Base-by-base conservation (phyloP, 2,113 vertebrate genomes). In the Phyllopteryx taeniolatus region DNA sequence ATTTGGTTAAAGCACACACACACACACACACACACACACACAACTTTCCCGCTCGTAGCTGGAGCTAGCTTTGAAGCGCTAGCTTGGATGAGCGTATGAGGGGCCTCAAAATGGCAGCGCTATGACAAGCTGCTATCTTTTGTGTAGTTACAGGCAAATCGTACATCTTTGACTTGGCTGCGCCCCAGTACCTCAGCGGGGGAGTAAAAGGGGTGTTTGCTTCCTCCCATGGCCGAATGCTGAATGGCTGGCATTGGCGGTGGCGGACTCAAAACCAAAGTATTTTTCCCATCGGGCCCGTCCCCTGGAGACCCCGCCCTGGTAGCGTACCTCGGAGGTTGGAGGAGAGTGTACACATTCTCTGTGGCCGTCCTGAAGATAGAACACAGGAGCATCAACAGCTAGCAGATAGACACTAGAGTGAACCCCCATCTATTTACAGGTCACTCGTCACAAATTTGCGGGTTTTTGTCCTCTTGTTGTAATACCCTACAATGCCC, bases 321-420 rank as follows among this genome's bases (percentile, higher is more conserved):
- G 73, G 77, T 62, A 10, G 74, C 46, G 7, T 85, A 78, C 54
- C 79, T 79, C 0, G 90, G 88, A 17, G 89, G 85, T 72, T 92
- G 89, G 27, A 91, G 88, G 65, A 91, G 85, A 0, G 89, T 90
- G 88, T 92, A 92, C 0, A 90, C 84, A 35, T 91, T 92, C 81
- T 92, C 91, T 59, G 84, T 86, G 70, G 91, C 86, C 1, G 83
- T 84, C 73, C 90, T 92, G 66, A 33, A 67, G 27, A 51, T 20
- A 19, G 35, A 67, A 35, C 35, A 61, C 8, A n/a, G 7, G 39
- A 43, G 19, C 6, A n/a, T 46, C 39, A 64, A 44, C 20, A 27
- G 11, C 33, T 9, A 56, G 49, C 49, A 51, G 6, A 39, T 39
- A 39, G 4, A 6, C 35, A 39, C 35, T 39, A 39, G 35, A 39